Evolutionary conservation across 2,888 invertebrate species (phyloP).

Genomic region (Lasius fuliginosus): DNA sequence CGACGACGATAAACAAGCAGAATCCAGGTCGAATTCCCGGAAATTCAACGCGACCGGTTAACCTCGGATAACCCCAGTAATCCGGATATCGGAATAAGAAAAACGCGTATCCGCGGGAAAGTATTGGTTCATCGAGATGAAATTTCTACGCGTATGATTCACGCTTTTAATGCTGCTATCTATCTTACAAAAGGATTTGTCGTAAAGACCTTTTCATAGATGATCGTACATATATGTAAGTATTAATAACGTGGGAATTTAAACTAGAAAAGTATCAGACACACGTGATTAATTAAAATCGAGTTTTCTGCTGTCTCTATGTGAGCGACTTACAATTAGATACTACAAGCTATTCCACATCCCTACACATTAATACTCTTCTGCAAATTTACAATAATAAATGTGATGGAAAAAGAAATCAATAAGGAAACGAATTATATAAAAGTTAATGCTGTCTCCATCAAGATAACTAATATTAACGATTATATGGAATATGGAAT

Average conservation of each 20-base stretch:
- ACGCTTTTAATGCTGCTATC: constrained; percentile 54
- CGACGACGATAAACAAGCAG: constrained; percentile 33
- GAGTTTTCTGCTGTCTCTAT: not conserved
- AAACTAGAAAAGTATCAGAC: not conserved
- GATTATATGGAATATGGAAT: not conserved
- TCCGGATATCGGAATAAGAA: constrained; percentile 71
- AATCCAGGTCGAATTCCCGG: constrained; percentile 62
- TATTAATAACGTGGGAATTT: not conserved
- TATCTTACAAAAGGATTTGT: constrained; percentile 21
- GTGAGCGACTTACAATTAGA: too few species aligned
- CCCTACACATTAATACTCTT: not conserved
- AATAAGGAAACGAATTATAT: not conserved
- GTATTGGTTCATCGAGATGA: constrained; percentile 43
- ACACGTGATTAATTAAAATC: not conserved
- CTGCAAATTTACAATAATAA: not conserved
- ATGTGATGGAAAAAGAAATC: not conserved
- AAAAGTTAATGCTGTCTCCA: not conserved
- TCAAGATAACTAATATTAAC: not conserved
- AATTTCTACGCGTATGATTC: constrained; percentile 49
- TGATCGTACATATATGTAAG: constrained; percentile 49
- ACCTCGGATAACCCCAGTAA: constrained; percentile 47
- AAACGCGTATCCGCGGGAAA: constrained; percentile 59
- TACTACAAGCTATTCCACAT: not conserved
- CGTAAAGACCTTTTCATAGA: constrained; percentile 27
- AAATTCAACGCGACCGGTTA: constrained; percentile 57